Evolutionary conservation across 2,113 vertebrate species (phyloP).

Genomic region (Romanogobio albipinnatus): DNA sequence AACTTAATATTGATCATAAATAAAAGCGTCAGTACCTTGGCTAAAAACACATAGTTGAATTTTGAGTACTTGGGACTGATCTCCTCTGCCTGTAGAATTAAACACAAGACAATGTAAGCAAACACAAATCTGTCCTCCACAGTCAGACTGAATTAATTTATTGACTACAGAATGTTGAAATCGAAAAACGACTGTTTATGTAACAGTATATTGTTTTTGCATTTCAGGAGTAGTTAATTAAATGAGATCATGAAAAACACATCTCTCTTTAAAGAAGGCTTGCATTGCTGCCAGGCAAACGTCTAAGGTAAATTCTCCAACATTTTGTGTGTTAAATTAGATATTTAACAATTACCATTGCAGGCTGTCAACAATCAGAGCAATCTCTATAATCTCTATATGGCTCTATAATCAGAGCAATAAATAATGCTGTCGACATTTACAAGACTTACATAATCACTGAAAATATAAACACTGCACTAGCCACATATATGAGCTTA

Average conservation of each 20-base stretch:
- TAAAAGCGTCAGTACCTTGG: constrained; percentile 82
- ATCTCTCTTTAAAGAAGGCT: background rate
- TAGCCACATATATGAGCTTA: background rate
- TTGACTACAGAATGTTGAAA: background rate
- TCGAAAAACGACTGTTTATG: constrained; percentile 1
- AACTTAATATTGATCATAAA: background rate
- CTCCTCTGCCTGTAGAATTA: constrained; percentile 85
- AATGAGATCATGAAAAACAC: constrained; percentile 38
- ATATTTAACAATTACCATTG: constrained; percentile 40
- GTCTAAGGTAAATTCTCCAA: background rate
- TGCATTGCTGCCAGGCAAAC: background rate
- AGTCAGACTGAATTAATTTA: background rate
- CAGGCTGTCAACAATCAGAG: constrained; percentile 35
- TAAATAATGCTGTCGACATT: constrained; percentile 15
- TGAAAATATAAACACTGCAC: constrained; percentile 18
- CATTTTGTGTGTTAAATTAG: constrained; percentile 26
- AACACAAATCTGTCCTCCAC: background rate
- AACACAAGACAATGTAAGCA: constrained; percentile 9
- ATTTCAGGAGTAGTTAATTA: constrained; percentile 5
- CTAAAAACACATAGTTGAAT: constrained; percentile 89
- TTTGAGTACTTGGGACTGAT: constrained; percentile 88
- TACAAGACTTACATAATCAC: constrained; percentile 31
- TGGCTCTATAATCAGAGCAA: constrained; percentile 28
- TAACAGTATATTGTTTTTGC: background rate
- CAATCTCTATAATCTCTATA: too few relatives aligned